Conservation (phyloP, 1,140 invertebrate genomes). For the Aphelenchoides fujianensis region DNA sequence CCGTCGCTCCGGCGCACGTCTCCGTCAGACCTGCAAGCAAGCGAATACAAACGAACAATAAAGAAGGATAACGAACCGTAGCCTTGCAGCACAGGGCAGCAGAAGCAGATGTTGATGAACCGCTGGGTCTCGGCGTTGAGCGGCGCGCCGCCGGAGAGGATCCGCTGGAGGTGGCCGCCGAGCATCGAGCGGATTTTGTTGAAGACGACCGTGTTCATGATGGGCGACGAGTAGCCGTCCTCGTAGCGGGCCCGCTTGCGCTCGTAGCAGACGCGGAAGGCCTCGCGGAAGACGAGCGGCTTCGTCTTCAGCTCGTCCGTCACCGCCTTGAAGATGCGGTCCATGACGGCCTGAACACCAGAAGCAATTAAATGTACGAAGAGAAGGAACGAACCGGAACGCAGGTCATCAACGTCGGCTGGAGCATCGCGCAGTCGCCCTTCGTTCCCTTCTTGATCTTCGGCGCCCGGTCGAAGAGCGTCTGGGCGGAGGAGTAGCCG, state of each 20-base stretch:
- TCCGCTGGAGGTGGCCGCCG: conserved; percentile 79
- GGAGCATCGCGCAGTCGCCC: conserved; percentile 81
- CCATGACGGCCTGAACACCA: conserved; percentile 61
- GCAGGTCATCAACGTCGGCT: conserved; percentile 86
- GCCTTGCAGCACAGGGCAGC: conserved; percentile 82
- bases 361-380: neutral
- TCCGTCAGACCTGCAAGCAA: conserved; percentile 95
- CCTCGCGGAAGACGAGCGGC: conserved; percentile 52
- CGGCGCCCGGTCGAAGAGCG: conserved; percentile 84
- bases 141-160: conserved; percentile 88
- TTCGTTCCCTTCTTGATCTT: conserved; percentile 82
- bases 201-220: conserved; percentile 77
- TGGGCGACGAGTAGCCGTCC: conserved; percentile 78
- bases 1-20: conserved; percentile 86
- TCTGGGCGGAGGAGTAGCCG: conserved; percentile 90
- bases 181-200: conserved; percentile 75
- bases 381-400: conserved; percentile 81
- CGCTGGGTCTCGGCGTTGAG: conserved; percentile 87
- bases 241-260: conserved; percentile 68
- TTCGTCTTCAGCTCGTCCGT: conserved; percentile 59
- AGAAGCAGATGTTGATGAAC: conserved; percentile 87
- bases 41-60: no score
- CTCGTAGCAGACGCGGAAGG: conserved; percentile 63
- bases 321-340: conserved; percentile 63
- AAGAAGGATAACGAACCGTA: no score